Base-by-base conservation (phyloP, 2,113 vertebrate genomes). In the Hippoglossus stenolepis region DNA sequence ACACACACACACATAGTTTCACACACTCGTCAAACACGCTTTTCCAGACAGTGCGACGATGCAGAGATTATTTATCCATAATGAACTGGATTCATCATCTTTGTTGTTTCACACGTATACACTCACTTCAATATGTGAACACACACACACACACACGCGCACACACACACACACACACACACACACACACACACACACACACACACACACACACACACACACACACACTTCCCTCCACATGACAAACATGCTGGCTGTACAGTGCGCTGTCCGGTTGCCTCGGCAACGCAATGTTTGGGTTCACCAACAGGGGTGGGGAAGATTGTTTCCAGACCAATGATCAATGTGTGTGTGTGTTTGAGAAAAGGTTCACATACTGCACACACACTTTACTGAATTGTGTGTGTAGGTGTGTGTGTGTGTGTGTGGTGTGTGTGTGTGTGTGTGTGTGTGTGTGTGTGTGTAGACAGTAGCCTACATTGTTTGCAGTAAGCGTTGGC, bases 241-340 rank as follows among this genome's bases (percentile, higher is more conserved):
- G 84, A 80, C 78, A 84, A 79, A 80, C 59, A 81, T 0, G 38
- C 70, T 75, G 77, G 78, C 78, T 64, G 65, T 82, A 69, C 65
- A 51, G 70, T 67, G 72, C 0, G 4, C 51, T 51, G 60, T 69
- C 65, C 14, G 1, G 81, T 90, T 84, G 72, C 85, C 75, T 75
- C 67, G 79, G 87, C 59, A 83, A 92, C 63, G 5, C 70, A 64
- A 59, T 91, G 85, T 91, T 93, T 93, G 89, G 66, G 76, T 82
- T 49, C 77, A 84, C 81, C 74, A 84, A 91, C 87, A 89, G 20
- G 75, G 80, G 85, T 74, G 86, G 85, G 73, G 86, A 73, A 86
- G 91, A 94, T 87, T 85, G 86, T 90, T 92, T 91, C 90, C 91
- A 91, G 87, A 90, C 78, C 70, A 24, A 45, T 63, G 60, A 12